Evolutionary conservation across 2,888 invertebrate genomes (phyloP).

Genomic region (Drosophila mayaguana): DNA sequence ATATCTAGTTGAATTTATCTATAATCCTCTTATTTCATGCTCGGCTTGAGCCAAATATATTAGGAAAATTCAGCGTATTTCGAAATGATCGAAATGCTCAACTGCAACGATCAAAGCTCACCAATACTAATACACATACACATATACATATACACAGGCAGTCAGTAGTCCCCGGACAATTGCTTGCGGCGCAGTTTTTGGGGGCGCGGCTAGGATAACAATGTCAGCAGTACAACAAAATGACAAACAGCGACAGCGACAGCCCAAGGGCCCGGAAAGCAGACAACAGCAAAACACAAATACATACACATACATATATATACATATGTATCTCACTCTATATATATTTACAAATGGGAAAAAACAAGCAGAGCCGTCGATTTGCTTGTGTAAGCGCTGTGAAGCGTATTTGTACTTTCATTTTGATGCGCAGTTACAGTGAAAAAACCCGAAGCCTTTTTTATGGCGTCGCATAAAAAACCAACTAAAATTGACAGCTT

Average conservation of each 20-base stretch:
- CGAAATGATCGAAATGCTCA: too few species aligned
- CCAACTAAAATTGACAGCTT: conserved; percentile 77
- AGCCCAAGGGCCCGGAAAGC: conserved; percentile 67
- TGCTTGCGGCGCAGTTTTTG: conserved; percentile 42
- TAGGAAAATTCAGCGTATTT: too few species aligned
- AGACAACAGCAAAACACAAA: conserved; percentile 54
- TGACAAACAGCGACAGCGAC: conserved; percentile 76
- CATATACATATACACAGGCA: background rate
- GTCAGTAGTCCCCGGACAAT: background rate
- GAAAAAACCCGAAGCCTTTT: conserved; percentile 30
- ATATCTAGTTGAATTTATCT: background rate
- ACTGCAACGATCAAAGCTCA: conserved; percentile 2
- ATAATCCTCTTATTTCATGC: too few species aligned
- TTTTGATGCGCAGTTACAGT: conserved; percentile 59
- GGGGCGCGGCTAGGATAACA: conserved; percentile 62
- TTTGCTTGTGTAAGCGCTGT: conserved; percentile 71
- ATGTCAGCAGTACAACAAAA: conserved; percentile 67
- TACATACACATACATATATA: conserved; percentile 21
- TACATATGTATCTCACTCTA: conserved; percentile 1
- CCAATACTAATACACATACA: conserved; percentile 7
- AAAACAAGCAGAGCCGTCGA: conserved; percentile 61
- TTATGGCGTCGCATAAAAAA: conserved; percentile 50
- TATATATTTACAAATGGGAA: conserved; percentile 13
- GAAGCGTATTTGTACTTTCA: conserved; percentile 76
- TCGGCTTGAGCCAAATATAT: too few species aligned